phyloP scores from a whole-genome alignment of 2,113 vertebrate species.

The Peromyscus californicus region DNA sequence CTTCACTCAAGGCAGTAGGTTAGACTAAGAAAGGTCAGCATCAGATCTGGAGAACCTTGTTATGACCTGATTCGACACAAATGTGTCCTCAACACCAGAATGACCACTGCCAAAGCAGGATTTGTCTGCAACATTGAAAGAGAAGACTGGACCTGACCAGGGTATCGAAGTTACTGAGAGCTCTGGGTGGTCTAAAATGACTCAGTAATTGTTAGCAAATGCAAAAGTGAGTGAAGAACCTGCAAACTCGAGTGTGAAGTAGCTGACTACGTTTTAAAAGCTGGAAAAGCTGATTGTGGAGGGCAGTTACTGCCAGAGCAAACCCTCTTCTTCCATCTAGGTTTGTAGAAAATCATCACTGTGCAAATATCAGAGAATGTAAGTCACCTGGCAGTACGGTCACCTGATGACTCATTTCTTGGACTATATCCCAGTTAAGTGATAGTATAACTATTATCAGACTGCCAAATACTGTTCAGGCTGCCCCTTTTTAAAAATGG shows the following conservation, averaged over 20 bases:
- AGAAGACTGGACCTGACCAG: neutral
- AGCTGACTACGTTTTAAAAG: neutral
- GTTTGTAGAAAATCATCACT: neutral
- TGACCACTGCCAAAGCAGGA: neutral
- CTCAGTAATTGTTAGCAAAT: neutral
- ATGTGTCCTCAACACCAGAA: neutral
- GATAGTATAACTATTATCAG: neutral
- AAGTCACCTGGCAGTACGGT: no score
- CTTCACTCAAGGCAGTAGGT: neutral
- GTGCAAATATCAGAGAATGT: no score
- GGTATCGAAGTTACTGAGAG: neutral
- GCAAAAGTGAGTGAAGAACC: neutral
- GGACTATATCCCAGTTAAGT: neutral
- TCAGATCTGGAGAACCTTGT: neutral
- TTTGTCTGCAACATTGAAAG: neutral
- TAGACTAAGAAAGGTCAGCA: neutral
- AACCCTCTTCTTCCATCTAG: neutral
- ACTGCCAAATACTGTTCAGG: neutral
- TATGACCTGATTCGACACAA: neutral
- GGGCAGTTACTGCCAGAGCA: neutral
- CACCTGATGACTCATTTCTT: neutral
- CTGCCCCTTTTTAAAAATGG: neutral
- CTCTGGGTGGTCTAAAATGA: neutral
- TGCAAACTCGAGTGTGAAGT: neutral
- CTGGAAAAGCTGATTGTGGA: neutral